A percentile compares a stretch with the other conserved stretches of the same genome.
Evolutionary conservation across 2,113 vertebrate genomes (phyloP).

Genomic region (Hippopotamus amphibius): DNA sequence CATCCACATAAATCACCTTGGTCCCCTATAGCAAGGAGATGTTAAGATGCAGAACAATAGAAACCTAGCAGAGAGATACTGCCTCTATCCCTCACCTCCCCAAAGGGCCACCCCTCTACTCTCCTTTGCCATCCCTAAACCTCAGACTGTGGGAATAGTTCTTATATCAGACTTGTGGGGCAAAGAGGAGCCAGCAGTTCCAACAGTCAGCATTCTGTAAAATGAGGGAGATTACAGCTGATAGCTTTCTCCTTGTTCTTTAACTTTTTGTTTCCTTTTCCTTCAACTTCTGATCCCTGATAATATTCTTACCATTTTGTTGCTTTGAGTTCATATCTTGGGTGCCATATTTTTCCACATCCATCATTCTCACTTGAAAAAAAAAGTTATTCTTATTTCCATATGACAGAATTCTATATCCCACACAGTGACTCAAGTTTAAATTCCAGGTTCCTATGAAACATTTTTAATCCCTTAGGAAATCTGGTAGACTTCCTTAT

Average conservation of each 20-base stretch:
- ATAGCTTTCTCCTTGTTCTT: neutral
- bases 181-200: neutral
- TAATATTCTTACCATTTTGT: constrained; percentile 79
- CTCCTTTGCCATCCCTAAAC: neutral
- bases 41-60: neutral
- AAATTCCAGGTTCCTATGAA: neutral
- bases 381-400: constrained; percentile 54
- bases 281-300: neutral
- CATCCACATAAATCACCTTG: neutral
- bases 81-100: neutral
- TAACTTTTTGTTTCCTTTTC: neutral
- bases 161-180: neutral
- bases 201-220: neutral
- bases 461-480: constrained; percentile 13
- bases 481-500: neutral
- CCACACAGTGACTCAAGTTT: constrained; percentile 7
- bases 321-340: constrained; percentile 63
- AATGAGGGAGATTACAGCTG: neutral
- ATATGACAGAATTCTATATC: neutral
- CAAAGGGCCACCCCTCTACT: neutral
- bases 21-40: neutral
- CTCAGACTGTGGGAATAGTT: neutral
- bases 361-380: constrained; percentile 70
- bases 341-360: constrained; percentile 52
- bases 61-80: neutral